These are phyloP conservation scores for Andrena minutula DNA, from an alignment of 2,888 invertebrate genomes.

Conservation along the genomic window DNA sequence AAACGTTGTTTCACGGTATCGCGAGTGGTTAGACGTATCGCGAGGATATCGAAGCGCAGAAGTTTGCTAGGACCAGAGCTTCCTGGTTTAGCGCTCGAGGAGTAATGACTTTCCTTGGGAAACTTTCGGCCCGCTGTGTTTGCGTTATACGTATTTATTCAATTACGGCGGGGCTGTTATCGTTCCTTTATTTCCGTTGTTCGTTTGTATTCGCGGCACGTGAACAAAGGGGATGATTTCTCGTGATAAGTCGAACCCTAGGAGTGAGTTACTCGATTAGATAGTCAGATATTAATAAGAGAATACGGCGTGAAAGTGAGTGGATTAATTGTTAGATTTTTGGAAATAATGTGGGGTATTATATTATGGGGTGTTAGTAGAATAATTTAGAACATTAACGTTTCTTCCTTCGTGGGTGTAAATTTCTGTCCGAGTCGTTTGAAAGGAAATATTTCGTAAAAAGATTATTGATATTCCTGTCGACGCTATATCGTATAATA, in stretches of 20 bases:
- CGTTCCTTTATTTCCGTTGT: slow-evolving; percentile 8
- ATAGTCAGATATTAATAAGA: no score
- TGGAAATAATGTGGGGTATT: slow-evolving; percentile 10
- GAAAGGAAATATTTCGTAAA: slow-evolving; percentile 20
- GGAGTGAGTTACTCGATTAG: no score
- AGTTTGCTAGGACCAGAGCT: slow-evolving; percentile 16
- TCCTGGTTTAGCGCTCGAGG: neutral
- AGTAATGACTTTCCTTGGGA: slow-evolving; percentile 36
- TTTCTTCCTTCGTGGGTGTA: neutral
- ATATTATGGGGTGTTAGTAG: slow-evolving; percentile 13
- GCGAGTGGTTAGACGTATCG: slow-evolving; percentile 35
- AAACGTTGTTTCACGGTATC: slow-evolving; percentile 46
- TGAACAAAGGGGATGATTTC: neutral
- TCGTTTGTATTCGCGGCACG: neutral
- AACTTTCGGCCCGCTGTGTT: slow-evolving; percentile 41
- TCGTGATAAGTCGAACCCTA: neutral
- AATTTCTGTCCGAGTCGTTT: slow-evolving; percentile 13
- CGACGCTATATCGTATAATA: slow-evolving; percentile 45
- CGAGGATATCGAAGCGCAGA: slow-evolving; percentile 38
- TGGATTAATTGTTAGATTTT: neutral
- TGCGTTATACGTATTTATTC: slow-evolving; percentile 45
- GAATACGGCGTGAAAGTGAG: neutral
- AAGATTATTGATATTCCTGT: slow-evolving; percentile 16
- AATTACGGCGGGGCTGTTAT: slow-evolving; percentile 37
- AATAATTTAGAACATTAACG: slow-evolving; percentile 22